phyloP scores from a whole-genome alignment of 2,888 invertebrate species.

The Agonum fuliginosum region DNA sequence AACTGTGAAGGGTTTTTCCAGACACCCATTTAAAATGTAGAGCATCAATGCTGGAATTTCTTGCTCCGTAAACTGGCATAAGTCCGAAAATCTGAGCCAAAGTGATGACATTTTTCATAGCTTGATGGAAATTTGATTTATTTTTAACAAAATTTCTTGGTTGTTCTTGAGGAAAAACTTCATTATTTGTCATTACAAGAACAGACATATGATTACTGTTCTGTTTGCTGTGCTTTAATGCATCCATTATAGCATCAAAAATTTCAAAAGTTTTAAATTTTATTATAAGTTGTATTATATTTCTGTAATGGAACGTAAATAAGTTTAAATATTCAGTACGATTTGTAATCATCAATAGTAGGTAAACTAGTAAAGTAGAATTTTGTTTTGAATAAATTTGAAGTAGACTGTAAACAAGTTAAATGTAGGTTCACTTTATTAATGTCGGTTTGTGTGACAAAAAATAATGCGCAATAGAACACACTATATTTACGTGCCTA shows the following conservation, averaged over 20 bases:
- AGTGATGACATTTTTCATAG: conserved; percentile 65
- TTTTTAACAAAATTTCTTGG: neutral
- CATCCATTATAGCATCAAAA: neutral
- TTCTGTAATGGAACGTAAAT: too few species aligned
- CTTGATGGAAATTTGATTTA: conserved; percentile 64
- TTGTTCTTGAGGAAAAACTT: neutral
- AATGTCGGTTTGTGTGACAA: conserved; percentile 16
- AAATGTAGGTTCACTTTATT: conserved; percentile 22
- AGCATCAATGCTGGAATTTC: conserved; percentile 62
- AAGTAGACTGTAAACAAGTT: conserved; percentile 19
- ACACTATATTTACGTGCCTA: neutral
- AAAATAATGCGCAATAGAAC: conserved; percentile 15
- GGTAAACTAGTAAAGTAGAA: neutral
- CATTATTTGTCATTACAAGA: conserved; percentile 16
- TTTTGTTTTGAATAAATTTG: neutral
- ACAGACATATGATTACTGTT: conserved; percentile 6
- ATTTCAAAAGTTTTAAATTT: too few species aligned
- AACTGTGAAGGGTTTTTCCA: conserved; percentile 64
- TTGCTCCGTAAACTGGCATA: conserved; percentile 67
- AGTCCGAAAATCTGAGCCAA: conserved; percentile 68
- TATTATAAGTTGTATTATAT: too few species aligned
- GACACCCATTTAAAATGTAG: conserved; percentile 67
- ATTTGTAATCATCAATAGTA: neutral
- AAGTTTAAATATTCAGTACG: neutral
- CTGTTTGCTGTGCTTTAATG: neutral